Evolutionary conservation across 2,113 vertebrate species (phyloP).

Genomic region (Xiphorhynchus elegans): DNA sequence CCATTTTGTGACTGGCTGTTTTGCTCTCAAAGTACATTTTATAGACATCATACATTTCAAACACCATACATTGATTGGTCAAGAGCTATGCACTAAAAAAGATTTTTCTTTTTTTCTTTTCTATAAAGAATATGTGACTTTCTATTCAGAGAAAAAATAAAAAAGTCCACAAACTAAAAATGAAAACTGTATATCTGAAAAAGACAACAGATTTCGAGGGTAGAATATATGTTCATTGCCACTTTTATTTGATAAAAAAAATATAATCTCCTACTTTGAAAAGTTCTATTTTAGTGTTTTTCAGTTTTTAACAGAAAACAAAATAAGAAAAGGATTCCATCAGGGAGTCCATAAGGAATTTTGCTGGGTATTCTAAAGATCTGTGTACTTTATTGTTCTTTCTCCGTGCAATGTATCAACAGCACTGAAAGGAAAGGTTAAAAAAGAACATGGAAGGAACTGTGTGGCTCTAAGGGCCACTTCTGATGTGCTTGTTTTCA

Average conservation of each 20-base stretch:
- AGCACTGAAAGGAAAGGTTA: neutral
- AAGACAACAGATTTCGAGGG: neutral
- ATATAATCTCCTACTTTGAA: neutral
- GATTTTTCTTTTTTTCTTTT: neutral
- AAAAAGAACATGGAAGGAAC: neutral
- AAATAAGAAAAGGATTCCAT: neutral
- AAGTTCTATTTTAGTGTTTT: neutral
- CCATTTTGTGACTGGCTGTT: neutral
- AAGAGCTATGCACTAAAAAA: neutral
- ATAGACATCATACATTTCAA: neutral
- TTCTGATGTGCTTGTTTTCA: neutral
- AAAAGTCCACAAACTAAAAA: neutral
- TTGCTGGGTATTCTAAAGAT: neutral
- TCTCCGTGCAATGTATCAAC: neutral
- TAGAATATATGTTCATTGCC: neutral
- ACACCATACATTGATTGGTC: neutral
- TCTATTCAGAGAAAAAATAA: neutral
- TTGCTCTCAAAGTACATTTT: neutral
- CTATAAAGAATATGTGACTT: neutral
- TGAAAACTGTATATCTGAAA: neutral
- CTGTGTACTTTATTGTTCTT: neutral
- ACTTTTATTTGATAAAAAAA: neutral
- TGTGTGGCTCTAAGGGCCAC: neutral
- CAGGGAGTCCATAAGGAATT: neutral
- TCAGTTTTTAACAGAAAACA: neutral